Conservation (phyloP, 2,797 vertebrate species). For the Acanthiza pusilla region DNA sequence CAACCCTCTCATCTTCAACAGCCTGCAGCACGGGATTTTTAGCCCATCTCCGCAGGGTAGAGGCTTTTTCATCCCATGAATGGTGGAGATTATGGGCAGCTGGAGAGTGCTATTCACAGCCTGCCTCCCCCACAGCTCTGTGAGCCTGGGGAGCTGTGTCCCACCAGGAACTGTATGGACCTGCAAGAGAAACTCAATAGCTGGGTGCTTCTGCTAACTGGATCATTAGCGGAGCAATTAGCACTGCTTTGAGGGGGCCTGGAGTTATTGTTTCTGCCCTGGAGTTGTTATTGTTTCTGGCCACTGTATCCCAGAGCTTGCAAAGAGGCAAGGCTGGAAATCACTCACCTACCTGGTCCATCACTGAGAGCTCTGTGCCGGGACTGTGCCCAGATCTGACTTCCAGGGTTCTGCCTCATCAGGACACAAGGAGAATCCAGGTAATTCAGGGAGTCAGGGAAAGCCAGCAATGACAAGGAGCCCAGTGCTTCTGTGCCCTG, state of each 20-base stretch:
- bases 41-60: not conserved
- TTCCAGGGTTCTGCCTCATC: not conserved
- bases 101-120: not conserved
- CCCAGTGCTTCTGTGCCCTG: not conserved
- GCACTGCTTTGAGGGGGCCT: not conserved
- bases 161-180: not conserved
- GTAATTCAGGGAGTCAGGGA: accelerated
- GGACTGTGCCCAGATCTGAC: not conserved
- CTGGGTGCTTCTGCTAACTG: not conserved
- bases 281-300: not conserved
- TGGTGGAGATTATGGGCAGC: not conserved
- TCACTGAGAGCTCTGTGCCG: not conserved
- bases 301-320: not conserved
- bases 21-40: not conserved
- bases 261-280: not conserved
- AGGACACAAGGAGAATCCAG: not conserved
- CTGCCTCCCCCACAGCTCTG: not conserved
- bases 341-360: not conserved
- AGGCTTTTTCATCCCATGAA: not conserved
- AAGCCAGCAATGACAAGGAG: not conserved
- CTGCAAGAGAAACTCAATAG: not conserved
- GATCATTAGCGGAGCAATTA: not conserved
- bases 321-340: not conserved
- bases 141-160: not conserved
- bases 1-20: not conserved